Evolutionary conservation across 2,888 invertebrate genomes (phyloP).

Genomic region (Thymelicus acteon): DNA sequence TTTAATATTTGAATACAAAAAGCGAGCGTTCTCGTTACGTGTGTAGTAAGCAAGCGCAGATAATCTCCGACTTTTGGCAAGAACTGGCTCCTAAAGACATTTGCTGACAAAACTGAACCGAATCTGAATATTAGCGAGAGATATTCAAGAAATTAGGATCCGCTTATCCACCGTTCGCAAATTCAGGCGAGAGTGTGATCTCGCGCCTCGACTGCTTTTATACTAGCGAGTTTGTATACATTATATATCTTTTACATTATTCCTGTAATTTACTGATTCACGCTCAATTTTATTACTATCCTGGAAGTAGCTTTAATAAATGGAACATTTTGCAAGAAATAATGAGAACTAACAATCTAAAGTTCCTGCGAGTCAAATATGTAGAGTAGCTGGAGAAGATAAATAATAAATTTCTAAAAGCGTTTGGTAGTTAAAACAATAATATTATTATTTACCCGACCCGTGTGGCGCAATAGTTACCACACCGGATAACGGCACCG

Average conservation of each 20-base stretch:
- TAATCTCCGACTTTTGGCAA: constrained; percentile 20
- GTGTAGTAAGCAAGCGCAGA: too few species aligned
- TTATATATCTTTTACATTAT: not conserved
- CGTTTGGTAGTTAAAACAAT: too few species aligned
- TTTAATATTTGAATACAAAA: not conserved
- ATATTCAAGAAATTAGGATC: constrained; percentile 27
- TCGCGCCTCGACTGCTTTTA: not conserved
- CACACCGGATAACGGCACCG: too few species aligned
- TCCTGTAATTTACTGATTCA: too few species aligned
- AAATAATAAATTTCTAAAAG: too few species aligned
- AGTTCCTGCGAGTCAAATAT: not conserved
- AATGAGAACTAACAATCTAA: not conserved
- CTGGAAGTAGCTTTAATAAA: too few species aligned
- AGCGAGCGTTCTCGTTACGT: not conserved
- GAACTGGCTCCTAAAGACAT: constrained; percentile 16
- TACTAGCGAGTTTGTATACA: not conserved
- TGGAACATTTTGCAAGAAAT: too few species aligned
- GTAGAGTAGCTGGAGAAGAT: too few species aligned
- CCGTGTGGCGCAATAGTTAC: too few species aligned
- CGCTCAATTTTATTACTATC: too few species aligned
- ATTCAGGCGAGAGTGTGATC: constrained; percentile 12
- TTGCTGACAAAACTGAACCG: constrained; percentile 27
- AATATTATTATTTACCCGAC: too few species aligned
- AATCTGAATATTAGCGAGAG: constrained; percentile 20
- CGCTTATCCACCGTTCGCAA: constrained; percentile 15